A percentile compares a stretch with the other conserved stretches of the same genome.
Conservation (phyloP, 2,797 vertebrate genomes). For the Arrhamphus sclerolepis region DNA sequence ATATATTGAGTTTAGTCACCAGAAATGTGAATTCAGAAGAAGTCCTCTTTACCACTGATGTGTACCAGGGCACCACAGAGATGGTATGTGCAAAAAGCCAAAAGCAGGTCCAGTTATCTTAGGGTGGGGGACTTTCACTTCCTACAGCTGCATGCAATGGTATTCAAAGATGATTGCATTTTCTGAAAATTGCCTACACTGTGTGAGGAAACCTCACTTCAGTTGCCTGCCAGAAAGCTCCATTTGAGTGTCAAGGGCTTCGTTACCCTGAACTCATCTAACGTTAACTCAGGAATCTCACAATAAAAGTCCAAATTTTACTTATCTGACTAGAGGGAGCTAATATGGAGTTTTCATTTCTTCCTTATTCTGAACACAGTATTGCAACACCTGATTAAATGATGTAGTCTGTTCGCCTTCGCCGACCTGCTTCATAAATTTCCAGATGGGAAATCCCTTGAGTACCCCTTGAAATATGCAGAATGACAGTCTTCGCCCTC, state of each 20-base stretch:
- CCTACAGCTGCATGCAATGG: not conserved
- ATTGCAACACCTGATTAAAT: constrained; percentile 25
- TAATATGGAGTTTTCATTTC: constrained; percentile 8
- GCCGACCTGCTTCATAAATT: constrained; percentile 25
- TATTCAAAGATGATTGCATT: not conserved
- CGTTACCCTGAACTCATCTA: constrained; percentile 29
- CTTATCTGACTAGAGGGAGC: constrained; percentile 10
- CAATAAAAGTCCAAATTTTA: constrained; percentile 12
- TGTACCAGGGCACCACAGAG: not conserved
- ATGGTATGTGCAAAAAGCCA: not conserved
- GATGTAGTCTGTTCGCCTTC: constrained; percentile 14
- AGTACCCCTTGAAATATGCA: constrained; percentile 40
- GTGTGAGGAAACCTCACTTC: too few relatives aligned
- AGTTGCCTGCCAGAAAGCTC: not conserved
- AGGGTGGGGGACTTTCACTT: not conserved
- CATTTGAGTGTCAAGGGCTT: constrained; percentile 14
- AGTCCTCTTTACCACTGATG: not conserved
- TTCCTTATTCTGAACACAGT: not conserved
- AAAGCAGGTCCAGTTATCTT: not conserved
- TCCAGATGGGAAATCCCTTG: constrained; percentile 65
- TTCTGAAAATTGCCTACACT: not conserved
- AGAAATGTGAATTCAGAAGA: constrained; percentile 27
- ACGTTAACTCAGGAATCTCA: constrained; percentile 25
- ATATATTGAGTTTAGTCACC: constrained; percentile 41
- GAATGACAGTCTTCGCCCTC: constrained; percentile 40